phyloP scores from a whole-genome alignment of 2,113 vertebrate species.

The Lota lota region DNA sequence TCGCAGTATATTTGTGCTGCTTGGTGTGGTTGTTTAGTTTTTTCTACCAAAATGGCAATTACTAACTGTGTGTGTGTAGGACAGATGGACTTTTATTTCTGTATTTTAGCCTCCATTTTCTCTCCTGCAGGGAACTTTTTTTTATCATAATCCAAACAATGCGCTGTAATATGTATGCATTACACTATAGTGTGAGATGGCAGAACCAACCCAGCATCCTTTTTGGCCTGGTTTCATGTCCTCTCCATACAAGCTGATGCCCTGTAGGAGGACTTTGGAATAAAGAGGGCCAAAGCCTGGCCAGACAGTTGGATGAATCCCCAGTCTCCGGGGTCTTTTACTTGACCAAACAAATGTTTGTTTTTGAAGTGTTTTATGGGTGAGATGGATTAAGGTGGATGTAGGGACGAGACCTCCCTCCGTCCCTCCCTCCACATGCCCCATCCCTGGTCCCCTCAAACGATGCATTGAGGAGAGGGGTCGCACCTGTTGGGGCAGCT shows the following conservation, averaged over 20 bases:
- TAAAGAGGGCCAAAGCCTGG: conserved; percentile 48
- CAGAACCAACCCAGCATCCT: conserved; percentile 53
- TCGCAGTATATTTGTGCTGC: conserved; percentile 32
- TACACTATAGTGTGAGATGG: conserved; percentile 57
- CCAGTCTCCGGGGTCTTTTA: conserved; percentile 56
- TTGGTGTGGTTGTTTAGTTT: conserved; percentile 18
- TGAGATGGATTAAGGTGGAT: conserved; percentile 63
- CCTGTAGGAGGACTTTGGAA: conserved; percentile 34
- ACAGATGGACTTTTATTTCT: conserved; percentile 11
- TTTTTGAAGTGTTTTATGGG: conserved; percentile 66
- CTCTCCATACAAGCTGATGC: conserved; percentile 44
- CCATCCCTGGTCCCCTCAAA: conserved; percentile 57
- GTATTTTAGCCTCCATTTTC: conserved; percentile 16
- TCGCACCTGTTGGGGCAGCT: conserved; percentile 68
- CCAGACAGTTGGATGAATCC: conserved; percentile 64
- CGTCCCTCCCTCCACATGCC: conserved; percentile 18
- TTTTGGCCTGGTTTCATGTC: conserved; percentile 57
- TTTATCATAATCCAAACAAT: conserved; percentile 57
- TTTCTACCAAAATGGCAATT: conserved; percentile 1
- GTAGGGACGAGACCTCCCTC: conserved; percentile 42
- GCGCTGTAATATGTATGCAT: conserved; percentile 56
- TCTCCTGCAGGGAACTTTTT: conserved; percentile 29
- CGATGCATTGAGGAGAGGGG: conserved; percentile 59
- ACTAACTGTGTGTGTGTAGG: conserved; percentile 16
- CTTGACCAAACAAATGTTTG: conserved; percentile 69